These are phyloP conservation scores for Tiliacea aurago DNA, from an alignment of 2,888 invertebrate genomes.

Conservation along the genomic window DNA sequence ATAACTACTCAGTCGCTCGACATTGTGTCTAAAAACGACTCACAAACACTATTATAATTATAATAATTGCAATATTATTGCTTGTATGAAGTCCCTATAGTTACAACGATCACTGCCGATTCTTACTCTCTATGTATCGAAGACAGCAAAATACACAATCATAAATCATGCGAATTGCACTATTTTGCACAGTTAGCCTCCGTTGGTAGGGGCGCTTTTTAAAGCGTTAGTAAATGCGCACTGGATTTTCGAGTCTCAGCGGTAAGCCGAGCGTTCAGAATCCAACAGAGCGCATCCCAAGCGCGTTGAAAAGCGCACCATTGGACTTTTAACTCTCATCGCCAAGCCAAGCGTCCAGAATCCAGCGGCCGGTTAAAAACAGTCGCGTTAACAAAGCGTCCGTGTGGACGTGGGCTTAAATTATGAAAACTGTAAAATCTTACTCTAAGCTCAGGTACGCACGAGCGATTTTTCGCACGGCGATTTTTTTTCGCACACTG, in stretches of 20 bases:
- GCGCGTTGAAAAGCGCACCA: no score
- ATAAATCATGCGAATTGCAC: not conserved
- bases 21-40: constrained; percentile 37
- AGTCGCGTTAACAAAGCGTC: no score
- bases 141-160: constrained; percentile 9
- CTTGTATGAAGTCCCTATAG: constrained; percentile 39
- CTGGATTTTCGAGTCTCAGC: no score
- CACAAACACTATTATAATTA: constrained; percentile 45
- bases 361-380: no score
- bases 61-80: constrained; percentile 58
- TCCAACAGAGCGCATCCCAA: no score
- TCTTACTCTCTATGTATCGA: constrained; percentile 10
- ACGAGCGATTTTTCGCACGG: no score
- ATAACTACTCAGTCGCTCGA: constrained; percentile 18
- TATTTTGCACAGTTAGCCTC: not conserved
- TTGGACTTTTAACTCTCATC: no score
- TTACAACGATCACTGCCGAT: constrained; percentile 32
- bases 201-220: no score
- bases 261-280: no score
- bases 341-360: no score
- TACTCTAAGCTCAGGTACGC: not conserved
- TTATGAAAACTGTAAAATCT: not conserved
- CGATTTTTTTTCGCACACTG: no score
- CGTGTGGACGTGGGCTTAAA: not conserved
- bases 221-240: no score